Evolutionary conservation across 2,888 invertebrate species (phyloP), one percentile per base, ranked within the genome.

Genomic region (Nipponacmea schrenckii): DNA sequence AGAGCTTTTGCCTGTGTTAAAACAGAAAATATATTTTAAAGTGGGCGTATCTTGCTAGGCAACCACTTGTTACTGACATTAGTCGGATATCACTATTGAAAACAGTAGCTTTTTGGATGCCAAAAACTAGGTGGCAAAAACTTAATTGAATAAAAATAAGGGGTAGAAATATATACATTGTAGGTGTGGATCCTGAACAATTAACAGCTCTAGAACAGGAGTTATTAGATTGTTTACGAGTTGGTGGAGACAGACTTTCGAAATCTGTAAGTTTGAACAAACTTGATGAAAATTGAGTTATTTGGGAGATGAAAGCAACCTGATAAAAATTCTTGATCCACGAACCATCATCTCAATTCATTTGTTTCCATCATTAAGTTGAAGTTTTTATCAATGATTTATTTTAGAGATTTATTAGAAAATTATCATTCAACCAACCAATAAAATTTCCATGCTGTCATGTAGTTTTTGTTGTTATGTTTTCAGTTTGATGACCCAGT

Each of bases 201-300:
- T 68, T 80, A 45, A 79, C 74, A 27, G 74, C 77, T 12, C 64
- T 83, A 50, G 82, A 84, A 67, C 77, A 71, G 26, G 79, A 83
- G 39, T 73, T 84, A 10, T 66, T 79, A 46, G 79, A 77, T 64
- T 79, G 77, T 65, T 63, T 84, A 24, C 72, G 81, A 62, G 69
- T 73, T 17, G 71, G 76, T 17, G 83, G 83, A 63, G 83, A 81
- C 68, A 69, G 77, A 31, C 72, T 80, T 3, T 79, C 79, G 70
- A 68, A 74, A 14, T 74, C 69, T 75, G 83, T 83, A 71, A 69
- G 77, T 71, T 46, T 31, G 27, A 2, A 44, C 5, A 39, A 24
- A n/a, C 20, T 26, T 45, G 20, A n/a, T 14, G 48, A 31, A 12
- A 10, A 50, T 17, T 17, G 10, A 14, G n/a, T 14, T n/a, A 12